A percentile compares a stretch with the other conserved stretches of the same genome.
phyloP scores from a whole-genome alignment of 2,888 invertebrate species.

The Micoletzkya japonica region DNA sequence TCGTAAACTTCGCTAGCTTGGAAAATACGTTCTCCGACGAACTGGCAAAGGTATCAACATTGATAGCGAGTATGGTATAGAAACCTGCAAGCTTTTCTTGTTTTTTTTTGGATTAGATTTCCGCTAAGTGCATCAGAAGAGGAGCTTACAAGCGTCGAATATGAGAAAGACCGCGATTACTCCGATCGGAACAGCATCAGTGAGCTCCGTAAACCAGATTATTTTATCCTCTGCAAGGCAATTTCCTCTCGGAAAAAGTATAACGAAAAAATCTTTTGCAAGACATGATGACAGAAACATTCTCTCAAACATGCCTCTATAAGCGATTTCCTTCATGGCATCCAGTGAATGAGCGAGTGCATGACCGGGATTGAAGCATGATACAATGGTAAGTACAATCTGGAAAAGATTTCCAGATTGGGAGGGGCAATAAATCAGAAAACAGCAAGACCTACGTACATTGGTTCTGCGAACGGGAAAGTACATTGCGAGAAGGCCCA shows the following conservation, averaged over 20 bases:
- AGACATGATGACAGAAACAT: no score
- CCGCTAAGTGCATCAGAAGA: not conserved
- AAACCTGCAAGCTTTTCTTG: conserved; percentile 11
- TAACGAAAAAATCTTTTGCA: not conserved
- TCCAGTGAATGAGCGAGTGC: not conserved
- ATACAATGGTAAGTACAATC: not conserved
- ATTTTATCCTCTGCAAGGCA: not conserved
- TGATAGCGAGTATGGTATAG: not conserved
- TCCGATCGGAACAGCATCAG: conserved; percentile 5
- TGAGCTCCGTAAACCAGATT: not conserved
- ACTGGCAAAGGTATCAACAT: not conserved
- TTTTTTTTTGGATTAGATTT: not conserved
- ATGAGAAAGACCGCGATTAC: not conserved
- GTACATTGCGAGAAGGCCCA: not conserved
- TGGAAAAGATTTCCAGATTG: not conserved
- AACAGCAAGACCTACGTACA: not conserved
- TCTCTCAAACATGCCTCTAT: not conserved
- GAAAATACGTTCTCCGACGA: conserved; percentile 13
- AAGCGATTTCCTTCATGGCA: not conserved
- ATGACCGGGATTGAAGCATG: conserved; percentile 11
- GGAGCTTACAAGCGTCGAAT: not conserved
- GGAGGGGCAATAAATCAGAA: not conserved
- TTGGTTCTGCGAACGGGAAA: not conserved
- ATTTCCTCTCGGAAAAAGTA: not conserved
- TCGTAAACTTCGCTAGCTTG: not conserved